A percentile compares a stretch with the other conserved stretches of the same genome.
These are phyloP conservation scores for Micromussa lordhowensis DNA, from an alignment of 92 coral and sea anemone species.

Conservation along the genomic window DNA sequence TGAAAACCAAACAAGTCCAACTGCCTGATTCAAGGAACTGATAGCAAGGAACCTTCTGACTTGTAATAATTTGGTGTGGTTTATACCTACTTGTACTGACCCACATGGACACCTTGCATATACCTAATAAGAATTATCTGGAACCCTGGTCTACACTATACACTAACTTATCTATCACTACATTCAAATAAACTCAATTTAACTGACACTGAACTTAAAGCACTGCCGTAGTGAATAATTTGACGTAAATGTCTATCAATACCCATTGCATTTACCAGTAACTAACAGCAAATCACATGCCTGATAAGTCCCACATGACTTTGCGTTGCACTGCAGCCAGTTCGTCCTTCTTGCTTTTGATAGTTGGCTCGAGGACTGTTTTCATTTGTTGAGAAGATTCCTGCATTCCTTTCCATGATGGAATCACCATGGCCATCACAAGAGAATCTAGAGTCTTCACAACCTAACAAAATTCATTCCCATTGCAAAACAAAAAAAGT, in stretches of 20 bases:
- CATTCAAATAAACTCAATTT: too few species aligned
- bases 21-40: too few species aligned
- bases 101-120: not conserved
- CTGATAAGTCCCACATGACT: conserved; percentile 83
- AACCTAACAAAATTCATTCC: conserved; percentile 52
- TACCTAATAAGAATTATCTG: too few species aligned
- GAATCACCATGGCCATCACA: conserved; percentile 96
- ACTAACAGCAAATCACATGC: conserved; percentile 22
- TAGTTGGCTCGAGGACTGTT: conserved; percentile 76
- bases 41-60: too few species aligned
- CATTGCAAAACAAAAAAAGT: too few species aligned
- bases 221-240: too few species aligned
- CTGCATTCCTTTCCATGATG: conserved; percentile 87
- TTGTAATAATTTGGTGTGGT: too few species aligned
- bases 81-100: not conserved
- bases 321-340: conserved; percentile 79
- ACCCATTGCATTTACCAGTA: not conserved
- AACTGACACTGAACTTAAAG: too few species aligned
- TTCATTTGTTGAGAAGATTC: conserved; percentile 81
- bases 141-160: too few species aligned
- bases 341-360: conserved; percentile 90
- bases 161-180: too few species aligned
- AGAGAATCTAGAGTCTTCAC: conserved; percentile 88
- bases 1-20: too few species aligned
- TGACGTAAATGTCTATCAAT: too few species aligned